Evolutionary conservation across 2,888 invertebrate genomes (phyloP), one percentile per base, ranked within the genome.

Genomic region (Drosophila testacea): DNA sequence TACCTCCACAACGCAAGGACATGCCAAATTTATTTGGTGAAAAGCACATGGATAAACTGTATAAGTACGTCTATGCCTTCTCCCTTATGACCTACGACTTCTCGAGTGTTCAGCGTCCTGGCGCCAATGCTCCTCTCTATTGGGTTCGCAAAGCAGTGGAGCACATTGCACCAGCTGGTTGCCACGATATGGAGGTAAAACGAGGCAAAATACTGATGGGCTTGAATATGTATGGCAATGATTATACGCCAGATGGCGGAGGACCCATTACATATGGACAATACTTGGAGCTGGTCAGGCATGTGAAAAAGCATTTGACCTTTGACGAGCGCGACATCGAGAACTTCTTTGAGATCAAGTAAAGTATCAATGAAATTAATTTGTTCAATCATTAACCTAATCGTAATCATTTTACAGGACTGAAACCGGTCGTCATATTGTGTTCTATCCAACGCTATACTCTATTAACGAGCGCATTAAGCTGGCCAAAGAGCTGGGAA

Each of bases 41-140:
- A 61, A 94, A 95, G 76, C 95, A 98, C 78, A 97, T 97, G 91
- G 95, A 96, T 85, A 94, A 94, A 50, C 94, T 98, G 54, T 95
- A 95, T 71, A 95, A 96, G 5, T 94, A 95, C 91, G 95, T 98
- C 0, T 95, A 96, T 85, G 96, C 95, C 28, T 97, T 98, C 90
- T 98, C 98, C 36, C 94, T 99, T n/a, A 98, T 98, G 98, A 98
- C 98, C 0, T 99, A 99, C 90, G 98, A 99, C 92, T 98, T 95
- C 92, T 98, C 98, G 2, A 96, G 93, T 91, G 94, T 96, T 10
- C 95, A 96, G 90, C 94, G 96, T 84, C 97, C 97, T 84, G 97
- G 96, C 44, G 97, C 98, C 0, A 98, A 98, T 93, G 96, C 98
- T 65, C 98, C 98, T 0, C 82, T 97, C 1, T 93, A 94, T 73